Conservation (phyloP, 2,888 invertebrate species). For the Acrocyrtus sp. region DNA sequence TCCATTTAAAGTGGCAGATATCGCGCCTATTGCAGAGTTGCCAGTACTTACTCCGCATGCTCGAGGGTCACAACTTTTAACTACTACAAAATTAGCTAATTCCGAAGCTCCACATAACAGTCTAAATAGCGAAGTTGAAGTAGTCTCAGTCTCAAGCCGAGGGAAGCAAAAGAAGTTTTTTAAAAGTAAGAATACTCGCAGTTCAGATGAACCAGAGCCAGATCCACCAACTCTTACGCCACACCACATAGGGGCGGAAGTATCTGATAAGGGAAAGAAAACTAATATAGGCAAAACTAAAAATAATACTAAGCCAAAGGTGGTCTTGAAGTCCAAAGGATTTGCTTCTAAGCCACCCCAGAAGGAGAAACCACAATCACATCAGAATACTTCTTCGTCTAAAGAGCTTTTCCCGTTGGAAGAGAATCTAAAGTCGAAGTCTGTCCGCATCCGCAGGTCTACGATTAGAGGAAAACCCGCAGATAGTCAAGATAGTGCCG, state of each 20-base stretch:
- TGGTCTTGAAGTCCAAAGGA: background rate
- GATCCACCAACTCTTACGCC: background rate
- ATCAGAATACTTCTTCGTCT: background rate
- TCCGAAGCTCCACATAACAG: too few relatives aligned
- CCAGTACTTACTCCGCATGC: background rate
- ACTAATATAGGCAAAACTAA: too few relatives aligned
- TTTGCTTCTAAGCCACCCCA: background rate
- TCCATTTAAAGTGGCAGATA: background rate
- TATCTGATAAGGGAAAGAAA: background rate
- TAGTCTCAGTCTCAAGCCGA: too few relatives aligned
- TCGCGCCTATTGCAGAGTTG: background rate
- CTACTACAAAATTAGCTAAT: background rate
- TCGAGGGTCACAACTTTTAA: background rate
- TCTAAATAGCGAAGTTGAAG: too few relatives aligned
- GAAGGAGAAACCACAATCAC: background rate
- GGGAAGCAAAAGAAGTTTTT: background rate
- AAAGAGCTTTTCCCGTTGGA: background rate
- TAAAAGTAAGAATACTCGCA: background rate
- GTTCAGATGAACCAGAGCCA: background rate
- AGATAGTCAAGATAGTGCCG: background rate
- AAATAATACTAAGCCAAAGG: background rate
- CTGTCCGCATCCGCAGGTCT: background rate
- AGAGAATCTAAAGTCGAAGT: background rate
- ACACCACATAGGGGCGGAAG: background rate
- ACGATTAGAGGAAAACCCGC: background rate